Conservation (phyloP, 2,113 vertebrate species). For the Delphinapterus leucas region DNA sequence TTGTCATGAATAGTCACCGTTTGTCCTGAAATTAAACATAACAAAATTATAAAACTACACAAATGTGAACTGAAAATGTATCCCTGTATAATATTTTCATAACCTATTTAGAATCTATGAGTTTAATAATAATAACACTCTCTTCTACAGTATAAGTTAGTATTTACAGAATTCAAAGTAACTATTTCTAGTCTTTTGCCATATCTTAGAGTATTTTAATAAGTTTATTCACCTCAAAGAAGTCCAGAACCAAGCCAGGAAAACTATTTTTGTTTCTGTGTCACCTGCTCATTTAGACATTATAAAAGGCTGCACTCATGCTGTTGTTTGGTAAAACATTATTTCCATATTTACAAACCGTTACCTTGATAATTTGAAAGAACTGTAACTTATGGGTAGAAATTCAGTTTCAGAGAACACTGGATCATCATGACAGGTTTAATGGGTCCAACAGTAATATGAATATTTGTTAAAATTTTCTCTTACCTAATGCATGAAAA, state of each 20-base stretch:
- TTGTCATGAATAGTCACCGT: constrained; percentile 97
- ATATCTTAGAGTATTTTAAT: neutral
- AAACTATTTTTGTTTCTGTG: neutral
- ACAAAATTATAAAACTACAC: constrained; percentile 42
- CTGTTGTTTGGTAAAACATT: neutral
- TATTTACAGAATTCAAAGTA: neutral
- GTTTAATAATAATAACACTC: neutral
- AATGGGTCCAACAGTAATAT: neutral
- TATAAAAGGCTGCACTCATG: neutral
- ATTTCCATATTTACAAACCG: neutral
- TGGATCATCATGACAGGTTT: neutral
- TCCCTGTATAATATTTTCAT: neutral
- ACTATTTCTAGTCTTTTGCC: neutral
- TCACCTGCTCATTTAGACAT: neutral
- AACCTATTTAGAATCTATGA: neutral
- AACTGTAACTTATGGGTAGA: neutral
- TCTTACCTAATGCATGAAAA: neutral
- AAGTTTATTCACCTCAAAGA: neutral
- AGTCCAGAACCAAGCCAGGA: neutral
- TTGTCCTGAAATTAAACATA: constrained; percentile 81
- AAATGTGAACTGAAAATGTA: neutral
- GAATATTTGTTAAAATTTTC: neutral
- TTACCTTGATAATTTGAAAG: neutral
- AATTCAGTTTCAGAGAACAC: neutral
- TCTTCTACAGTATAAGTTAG: neutral